Evolutionary conservation across 2,797 vertebrate genomes (phyloP), one percentile per base, ranked within the genome.

Genomic region (Clarias platycephalus): DNA sequence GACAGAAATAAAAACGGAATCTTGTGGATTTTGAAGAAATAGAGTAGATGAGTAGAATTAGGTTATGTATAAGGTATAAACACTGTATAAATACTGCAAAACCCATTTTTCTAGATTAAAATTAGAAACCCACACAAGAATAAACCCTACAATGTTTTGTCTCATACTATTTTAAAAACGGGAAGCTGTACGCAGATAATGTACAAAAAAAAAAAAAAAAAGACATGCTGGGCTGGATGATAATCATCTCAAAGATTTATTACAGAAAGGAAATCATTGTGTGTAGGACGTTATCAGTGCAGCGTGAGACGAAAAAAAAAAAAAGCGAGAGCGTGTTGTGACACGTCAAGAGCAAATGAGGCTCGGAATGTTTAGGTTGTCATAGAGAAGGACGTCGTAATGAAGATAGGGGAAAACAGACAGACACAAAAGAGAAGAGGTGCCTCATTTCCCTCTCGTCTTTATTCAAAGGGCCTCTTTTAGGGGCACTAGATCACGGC

Each of bases 401-500:
- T 82, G 81, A 86, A 75, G 85, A 86, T 49, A 49, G 3, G 22
- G 49, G 63, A 84, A 85, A 85, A 84, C 26, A 80, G 68, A 82
- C 40, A 76, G 85, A 76, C 87, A 85, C 57, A 71, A 44, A 31
- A 4, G 49, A 57, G 66, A 76, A n/a, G 55, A 7, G 68, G 40
- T 1, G 5, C 34, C 72, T 60, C 37, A 13, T 78, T 60, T 75
- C 53, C 58, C 75, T 34, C 63, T 82, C 80, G 58, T 75, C 84
- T 88, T 83, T 87, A 87, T 89, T 87, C 79, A 22, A n/a, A 28
- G 76, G 77, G 72, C 49, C 70, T 26, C 82, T 80, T 74, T 71
- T 34, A 49, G 66, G 84, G 86, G 86, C 76, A n/a, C 13, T 5
- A 44, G 82, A 85, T 85, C 83, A 83, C 57, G 70, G 71, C 37